Percentiles rank a stretch among this genome's conserved stretches.
Conservation (phyloP, 2,113 vertebrate genomes). For the Hystrix cristata region DNA sequence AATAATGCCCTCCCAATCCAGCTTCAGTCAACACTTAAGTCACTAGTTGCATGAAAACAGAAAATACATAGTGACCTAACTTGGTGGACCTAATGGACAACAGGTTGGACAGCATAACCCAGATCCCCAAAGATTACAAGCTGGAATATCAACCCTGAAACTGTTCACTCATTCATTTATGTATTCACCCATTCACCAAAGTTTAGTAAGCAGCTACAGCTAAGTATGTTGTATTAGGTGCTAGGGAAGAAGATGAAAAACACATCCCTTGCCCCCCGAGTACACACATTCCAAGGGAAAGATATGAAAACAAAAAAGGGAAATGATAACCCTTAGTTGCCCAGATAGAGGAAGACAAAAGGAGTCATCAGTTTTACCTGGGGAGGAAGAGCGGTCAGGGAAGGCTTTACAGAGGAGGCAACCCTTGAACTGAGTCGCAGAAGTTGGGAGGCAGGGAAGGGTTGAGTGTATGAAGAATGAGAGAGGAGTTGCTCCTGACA, state of each 20-base stretch:
- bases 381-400: not conserved
- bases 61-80: not conserved
- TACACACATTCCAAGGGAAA: not conserved
- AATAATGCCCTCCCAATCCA: not conserved
- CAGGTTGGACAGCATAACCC: not conserved
- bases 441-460: not conserved
- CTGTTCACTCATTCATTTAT: not conserved
- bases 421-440: not conserved
- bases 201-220: not conserved
- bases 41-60: not conserved
- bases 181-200: not conserved
- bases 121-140: not conserved
- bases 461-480: not conserved
- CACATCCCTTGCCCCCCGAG: not conserved
- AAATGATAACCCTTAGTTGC: not conserved
- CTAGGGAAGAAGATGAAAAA: not conserved
- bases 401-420: not conserved
- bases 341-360: not conserved
- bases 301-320: not conserved
- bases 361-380: not conserved
- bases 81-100: not conserved
- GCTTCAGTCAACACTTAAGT: not conserved
- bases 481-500: not conserved
- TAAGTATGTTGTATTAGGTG: not conserved
- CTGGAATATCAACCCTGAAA: not conserved